Percentiles rank a stretch among this genome's conserved stretches.
Evolutionary conservation across 1,140 invertebrate species (phyloP).

Genomic region (Stegodyphus dumicola): DNA sequence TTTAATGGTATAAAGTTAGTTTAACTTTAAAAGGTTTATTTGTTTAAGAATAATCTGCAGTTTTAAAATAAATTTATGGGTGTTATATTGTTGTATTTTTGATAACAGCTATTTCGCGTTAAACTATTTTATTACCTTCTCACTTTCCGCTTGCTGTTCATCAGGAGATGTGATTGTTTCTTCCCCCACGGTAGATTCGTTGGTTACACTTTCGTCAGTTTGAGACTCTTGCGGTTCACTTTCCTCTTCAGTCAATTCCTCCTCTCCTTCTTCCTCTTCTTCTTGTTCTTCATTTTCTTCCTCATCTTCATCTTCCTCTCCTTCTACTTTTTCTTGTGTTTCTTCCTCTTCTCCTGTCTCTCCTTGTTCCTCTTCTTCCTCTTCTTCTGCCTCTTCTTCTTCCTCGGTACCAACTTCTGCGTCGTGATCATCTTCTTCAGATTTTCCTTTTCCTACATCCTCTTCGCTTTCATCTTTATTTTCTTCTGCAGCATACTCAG

Average conservation of each 20-base stretch:
- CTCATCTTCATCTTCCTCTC: slow-evolving; percentile 18
- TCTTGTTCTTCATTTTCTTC: slow-evolving; percentile 20
- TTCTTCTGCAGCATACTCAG: not conserved
- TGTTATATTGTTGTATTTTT: too few relatives aligned
- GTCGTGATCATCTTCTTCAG: slow-evolving; percentile 2
- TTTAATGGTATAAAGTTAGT: too few relatives aligned
- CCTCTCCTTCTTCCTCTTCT: not conserved
- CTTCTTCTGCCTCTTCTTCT: slow-evolving; percentile 17
- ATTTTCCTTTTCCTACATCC: not conserved
- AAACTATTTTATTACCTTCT: slow-evolving; percentile 36
- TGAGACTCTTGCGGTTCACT: not conserved
- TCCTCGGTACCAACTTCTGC: not conserved
- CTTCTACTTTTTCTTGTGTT: slow-evolving; percentile 2
- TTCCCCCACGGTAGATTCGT: slow-evolving; percentile 15
- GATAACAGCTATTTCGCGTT: not conserved
- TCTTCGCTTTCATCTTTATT: not conserved
- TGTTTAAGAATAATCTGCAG: too few relatives aligned
- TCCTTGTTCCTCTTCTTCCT: slow-evolving; percentile 52
- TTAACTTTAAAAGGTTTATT: too few relatives aligned
- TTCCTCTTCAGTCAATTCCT: too few relatives aligned
- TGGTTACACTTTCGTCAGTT: not conserved
- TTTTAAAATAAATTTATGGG: too few relatives aligned
- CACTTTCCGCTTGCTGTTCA: not conserved
- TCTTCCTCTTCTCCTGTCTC: not conserved
- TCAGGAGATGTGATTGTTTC: not conserved